Evolutionary conservation across 2,888 invertebrate genomes (phyloP), one percentile per base, ranked within the genome.

Genomic region (Villa cingulata): DNA sequence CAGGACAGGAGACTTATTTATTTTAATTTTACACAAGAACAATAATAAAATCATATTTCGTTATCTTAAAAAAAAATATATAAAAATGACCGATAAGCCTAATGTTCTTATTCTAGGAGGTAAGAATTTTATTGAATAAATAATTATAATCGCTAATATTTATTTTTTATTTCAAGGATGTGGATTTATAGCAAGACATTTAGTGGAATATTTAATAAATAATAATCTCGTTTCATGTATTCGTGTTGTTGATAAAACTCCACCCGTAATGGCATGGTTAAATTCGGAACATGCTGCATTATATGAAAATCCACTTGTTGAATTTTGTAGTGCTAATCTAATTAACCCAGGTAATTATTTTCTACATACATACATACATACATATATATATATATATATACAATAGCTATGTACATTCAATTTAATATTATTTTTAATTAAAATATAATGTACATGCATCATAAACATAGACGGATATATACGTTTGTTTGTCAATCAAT

Each of bases 101-200:
- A 63, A 61, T 48, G 63, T 69, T 48, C 56, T 69, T 49, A 60
- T 69, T 54, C 60, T 69, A 51, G 68, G 68, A 55, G 68, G 68
- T 69, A 59, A 61, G n/a, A n/a, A 36, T 36, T 36, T 16, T 36
- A 7, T 16, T 16, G 16, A 3, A 7, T 36, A 36, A 16, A 36
- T 5, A 36, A 36, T n/a, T n/a, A 16, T 1, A 6, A 36, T 36
- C 16, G 4, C 3, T 16, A 14, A n/a, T n/a, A 36, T 34, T 43
- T 36, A 23, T 36, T 16, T 23, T 43, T 41, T 41, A 15, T 37
- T 36, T 41, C 29, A 23, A 92, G 92, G 92, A 69, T 90, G 90
- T 71, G 92, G 92, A 59, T 92, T 94, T 71, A 85, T 92, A 65
- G 92, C 92, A 55, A 79, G 92, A 61, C 86, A 91, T 72, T 74